Conservation (phyloP, 2,113 vertebrate species). For the Dicerorhinus sumatrensis region DNA sequence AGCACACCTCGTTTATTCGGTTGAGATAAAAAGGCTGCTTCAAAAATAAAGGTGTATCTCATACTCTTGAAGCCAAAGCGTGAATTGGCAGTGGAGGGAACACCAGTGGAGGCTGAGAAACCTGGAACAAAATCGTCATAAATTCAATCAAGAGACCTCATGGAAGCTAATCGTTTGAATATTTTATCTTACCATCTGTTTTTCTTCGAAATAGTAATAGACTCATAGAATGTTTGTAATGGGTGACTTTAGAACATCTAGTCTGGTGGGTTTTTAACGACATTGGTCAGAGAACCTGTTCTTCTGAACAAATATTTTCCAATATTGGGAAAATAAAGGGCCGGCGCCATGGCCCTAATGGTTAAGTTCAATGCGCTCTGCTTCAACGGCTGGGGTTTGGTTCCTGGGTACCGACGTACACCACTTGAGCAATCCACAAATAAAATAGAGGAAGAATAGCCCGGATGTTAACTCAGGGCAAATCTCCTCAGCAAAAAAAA, state of each 20-base stretch:
- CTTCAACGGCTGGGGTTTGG: too few species aligned
- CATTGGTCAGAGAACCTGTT: background rate
- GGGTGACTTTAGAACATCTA: background rate
- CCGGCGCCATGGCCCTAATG: too few species aligned
- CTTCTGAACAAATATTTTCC: background rate
- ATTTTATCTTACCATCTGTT: background rate
- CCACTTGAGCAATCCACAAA: too few species aligned
- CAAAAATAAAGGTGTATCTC: background rate
- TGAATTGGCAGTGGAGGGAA: background rate
- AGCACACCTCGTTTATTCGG: background rate
- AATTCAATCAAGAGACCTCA: background rate
- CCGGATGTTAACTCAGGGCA: too few species aligned
- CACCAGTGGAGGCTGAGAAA: background rate
- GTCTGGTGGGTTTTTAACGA: background rate
- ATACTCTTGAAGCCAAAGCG: background rate
- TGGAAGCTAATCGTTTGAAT: background rate
- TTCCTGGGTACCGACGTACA: too few species aligned
- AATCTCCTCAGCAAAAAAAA: too few species aligned
- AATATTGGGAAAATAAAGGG: conserved; percentile 11
- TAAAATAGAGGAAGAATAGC: too few species aligned
- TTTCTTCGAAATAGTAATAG: background rate
- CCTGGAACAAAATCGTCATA: background rate
- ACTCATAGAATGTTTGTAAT: background rate
- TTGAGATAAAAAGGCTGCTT: background rate
- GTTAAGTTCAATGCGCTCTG: too few species aligned